Percentiles rank a stretch among this genome's conserved stretches.
These are phyloP conservation scores for Cyclargus thomasi DNA, from an alignment of 1,140 invertebrate genomes.

Conservation along the genomic window DNA sequence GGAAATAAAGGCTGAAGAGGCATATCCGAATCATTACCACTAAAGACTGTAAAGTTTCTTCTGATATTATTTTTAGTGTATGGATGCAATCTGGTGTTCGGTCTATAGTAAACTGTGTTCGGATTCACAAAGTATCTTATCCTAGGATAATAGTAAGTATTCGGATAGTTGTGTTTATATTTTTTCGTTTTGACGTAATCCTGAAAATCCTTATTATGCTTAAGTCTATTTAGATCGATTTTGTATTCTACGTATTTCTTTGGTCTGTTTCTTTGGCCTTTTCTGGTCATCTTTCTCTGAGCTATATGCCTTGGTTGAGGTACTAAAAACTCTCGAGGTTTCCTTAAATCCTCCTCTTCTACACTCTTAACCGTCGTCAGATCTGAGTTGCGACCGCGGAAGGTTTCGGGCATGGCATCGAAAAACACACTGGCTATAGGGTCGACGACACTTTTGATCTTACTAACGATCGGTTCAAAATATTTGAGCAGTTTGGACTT, in stretches of 20 bases:
- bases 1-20: slow-evolving; percentile 18
- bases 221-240: slow-evolving; percentile 55
- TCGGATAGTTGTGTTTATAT: slow-evolving; percentile 65
- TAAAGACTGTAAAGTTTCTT: slow-evolving; percentile 28
- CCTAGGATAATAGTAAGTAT: slow-evolving; percentile 61
- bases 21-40: slow-evolving; percentile 26
- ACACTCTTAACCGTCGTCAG: slow-evolving; percentile 43
- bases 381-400: slow-evolving; percentile 55
- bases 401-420: slow-evolving; percentile 59
- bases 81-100: slow-evolving; percentile 45
- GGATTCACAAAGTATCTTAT: slow-evolving; percentile 59
- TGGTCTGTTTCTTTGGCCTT: slow-evolving; percentile 57
- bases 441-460: slow-evolving; percentile 51
- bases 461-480: slow-evolving; percentile 59
- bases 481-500: slow-evolving; percentile 64
- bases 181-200: slow-evolving; percentile 67
- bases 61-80: slow-evolving; percentile 39
- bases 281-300: slow-evolving; percentile 57
- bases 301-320: slow-evolving; percentile 62
- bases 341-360: slow-evolving; percentile 43
- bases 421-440: slow-evolving; percentile 60
- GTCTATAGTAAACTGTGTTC: slow-evolving; percentile 35
- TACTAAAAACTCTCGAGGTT: slow-evolving; percentile 52
- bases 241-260: slow-evolving; percentile 65
- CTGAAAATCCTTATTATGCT: slow-evolving; percentile 60